These are phyloP conservation scores for Otis tarda DNA, from an alignment of 2,113 vertebrate genomes.

Conservation along the genomic window DNA sequence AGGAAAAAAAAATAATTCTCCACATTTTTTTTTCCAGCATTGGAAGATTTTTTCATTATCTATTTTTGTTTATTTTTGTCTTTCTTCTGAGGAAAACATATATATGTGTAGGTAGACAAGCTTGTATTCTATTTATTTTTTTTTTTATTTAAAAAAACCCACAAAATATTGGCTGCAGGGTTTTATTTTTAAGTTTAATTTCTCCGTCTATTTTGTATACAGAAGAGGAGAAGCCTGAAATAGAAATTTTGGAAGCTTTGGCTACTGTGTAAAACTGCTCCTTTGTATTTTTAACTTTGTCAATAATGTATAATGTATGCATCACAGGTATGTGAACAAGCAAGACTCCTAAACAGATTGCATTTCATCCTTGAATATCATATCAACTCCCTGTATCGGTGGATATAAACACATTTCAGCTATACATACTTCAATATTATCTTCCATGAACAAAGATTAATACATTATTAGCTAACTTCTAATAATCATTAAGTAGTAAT, in stretches of 20 bases:
- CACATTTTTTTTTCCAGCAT: neutral
- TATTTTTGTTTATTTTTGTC: neutral
- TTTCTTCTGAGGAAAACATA: neutral
- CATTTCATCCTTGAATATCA: neutral
- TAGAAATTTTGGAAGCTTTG: neutral
- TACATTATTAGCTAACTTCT: neutral
- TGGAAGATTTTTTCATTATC: neutral
- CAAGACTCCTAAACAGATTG: neutral
- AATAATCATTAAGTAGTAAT: neutral
- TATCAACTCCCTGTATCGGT: neutral
- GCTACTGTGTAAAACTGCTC: neutral
- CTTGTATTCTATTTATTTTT: neutral
- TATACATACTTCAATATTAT: neutral
- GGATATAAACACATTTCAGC: neutral
- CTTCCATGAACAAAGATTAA: neutral
- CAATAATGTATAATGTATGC: neutral
- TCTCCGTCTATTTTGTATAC: neutral
- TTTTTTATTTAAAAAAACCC: accelerated
- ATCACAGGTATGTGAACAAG: neutral
- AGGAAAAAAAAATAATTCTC: neutral
- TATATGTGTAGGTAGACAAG: neutral
- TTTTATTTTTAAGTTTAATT: neutral
- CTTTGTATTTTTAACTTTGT: neutral
- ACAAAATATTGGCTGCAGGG: neutral
- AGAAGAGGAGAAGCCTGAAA: neutral